These are phyloP conservation scores for Macrosteles quadrilineatus DNA, from an alignment of 1,140 invertebrate species.

Conservation along the genomic window DNA sequence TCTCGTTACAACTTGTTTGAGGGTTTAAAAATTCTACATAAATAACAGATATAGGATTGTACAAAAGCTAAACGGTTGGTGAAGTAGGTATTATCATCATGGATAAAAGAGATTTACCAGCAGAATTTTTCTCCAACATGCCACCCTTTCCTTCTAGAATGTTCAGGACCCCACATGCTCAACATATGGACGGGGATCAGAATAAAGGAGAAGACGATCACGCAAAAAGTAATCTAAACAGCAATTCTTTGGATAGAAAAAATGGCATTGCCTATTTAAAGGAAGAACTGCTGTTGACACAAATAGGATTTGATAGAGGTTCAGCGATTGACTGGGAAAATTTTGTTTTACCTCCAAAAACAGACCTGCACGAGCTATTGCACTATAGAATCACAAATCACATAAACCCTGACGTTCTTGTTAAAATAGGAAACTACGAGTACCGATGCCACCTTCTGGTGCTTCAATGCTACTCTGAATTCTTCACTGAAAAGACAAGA, in stretches of 20 bases:
- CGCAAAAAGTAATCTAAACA: no score
- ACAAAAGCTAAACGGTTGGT: no score
- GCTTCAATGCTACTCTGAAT: conserved; percentile 59
- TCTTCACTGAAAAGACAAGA: conserved; percentile 55
- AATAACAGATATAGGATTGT: background rate
- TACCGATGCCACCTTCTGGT: conserved; percentile 61
- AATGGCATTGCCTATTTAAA: no score
- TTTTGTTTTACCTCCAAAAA: conserved; percentile 57
- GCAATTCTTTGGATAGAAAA: no score
- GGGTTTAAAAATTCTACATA: background rate
- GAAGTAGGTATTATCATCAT: no score
- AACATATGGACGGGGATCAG: no score
- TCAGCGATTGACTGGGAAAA: conserved; percentile 57
- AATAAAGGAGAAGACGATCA: no score
- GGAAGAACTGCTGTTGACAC: no score
- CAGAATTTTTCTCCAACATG: no score
- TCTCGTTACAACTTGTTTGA: background rate
- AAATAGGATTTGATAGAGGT: conserved; percentile 53
- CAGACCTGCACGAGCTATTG: conserved; percentile 58
- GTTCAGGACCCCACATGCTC: no score
- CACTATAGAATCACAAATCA: conserved; percentile 56
- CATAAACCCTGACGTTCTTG: conserved; percentile 60
- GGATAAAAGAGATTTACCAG: no score
- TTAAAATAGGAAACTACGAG: conserved; percentile 57
- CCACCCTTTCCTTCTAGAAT: no score